phyloP scores from a whole-genome alignment of 2,888 invertebrate species.

The Helicoverpa assulta region DNA sequence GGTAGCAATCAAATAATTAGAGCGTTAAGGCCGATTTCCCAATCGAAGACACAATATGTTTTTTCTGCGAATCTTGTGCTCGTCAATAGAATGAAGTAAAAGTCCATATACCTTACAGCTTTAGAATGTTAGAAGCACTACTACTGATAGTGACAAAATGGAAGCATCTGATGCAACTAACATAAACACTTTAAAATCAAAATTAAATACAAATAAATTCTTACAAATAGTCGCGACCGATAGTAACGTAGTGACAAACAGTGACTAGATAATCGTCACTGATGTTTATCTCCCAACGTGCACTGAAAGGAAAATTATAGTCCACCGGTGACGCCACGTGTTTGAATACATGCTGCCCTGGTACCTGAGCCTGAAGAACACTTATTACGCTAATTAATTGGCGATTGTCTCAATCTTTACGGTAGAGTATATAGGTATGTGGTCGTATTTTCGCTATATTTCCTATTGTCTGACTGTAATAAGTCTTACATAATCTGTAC shows the following conservation, averaged over 20 bases:
- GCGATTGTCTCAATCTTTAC: conserved; percentile 30
- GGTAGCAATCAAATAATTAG: conserved; percentile 45
- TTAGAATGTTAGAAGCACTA: no score
- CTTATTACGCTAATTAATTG: conserved; percentile 32
- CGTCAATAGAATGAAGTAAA: no score
- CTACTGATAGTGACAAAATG: neutral
- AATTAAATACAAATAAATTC: neutral
- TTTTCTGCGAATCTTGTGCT: neutral
- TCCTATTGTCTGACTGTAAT: neutral
- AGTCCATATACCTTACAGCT: no score
- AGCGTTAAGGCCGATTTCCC: conserved; percentile 18
- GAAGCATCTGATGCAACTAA: neutral
- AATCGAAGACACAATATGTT: neutral
- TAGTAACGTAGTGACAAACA: conserved; percentile 14
- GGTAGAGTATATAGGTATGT: conserved; percentile 8
- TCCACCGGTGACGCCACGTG: conserved; percentile 33
- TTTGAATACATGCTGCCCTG: neutral
- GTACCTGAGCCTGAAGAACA: conserved; percentile 7
- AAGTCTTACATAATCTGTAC: neutral
- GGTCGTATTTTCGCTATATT: neutral
- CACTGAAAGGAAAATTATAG: conserved; percentile 48
- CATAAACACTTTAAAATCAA: neutral
- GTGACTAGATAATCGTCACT: conserved; percentile 27
- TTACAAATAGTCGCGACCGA: conserved; percentile 15
- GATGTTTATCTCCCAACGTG: conserved; percentile 58